Base-by-base conservation (phyloP, 2,888 invertebrate species). In the Reticulitermes lucifugus region DNA sequence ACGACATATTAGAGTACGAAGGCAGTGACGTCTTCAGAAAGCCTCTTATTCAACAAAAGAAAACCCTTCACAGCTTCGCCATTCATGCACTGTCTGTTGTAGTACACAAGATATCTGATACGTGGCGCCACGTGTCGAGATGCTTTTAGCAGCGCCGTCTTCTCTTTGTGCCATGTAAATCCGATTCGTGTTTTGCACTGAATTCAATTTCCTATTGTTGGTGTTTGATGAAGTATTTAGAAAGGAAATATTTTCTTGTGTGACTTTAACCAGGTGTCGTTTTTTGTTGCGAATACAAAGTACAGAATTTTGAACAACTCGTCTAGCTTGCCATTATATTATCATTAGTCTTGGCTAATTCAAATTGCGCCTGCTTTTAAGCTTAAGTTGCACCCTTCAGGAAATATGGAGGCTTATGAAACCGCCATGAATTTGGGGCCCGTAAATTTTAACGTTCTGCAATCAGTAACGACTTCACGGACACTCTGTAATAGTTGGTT, bases 41-140 rank as follows among this genome's bases (percentile, higher is more conserved):
- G 65, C 65, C 65, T 65, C 65, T 65, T 65, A 65, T 65, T n/a
- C 65, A n/a, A 65, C 65, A n/a, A 65, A 65, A 65, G 65, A 65
- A 25, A 65, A 12, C 65, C n/a, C 65, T 25, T 65, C n/a, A 25
- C 9, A 65, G 65, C 65, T n/a, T 65, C 65, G 7, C 65, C n/a
- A 65, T 65, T 65, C 65, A 65, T 4, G 10, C 12, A 46, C 12
- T 12, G 46, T 46, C 46, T 46, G 7, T 9, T 65, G 65, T n/a
- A 65, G 65, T 65, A 65, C n/a, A 12, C 65, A 65, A 65, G n/a
- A 65, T 1, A 65, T 65, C 65, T n/a, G 65, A 65, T 25, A 65
- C 65, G 65, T 65, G n/a, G 65, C 65, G 25, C 65, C 65, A 65
- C 65, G 65, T 65, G 65, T 65, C 65, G 65, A 65, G 65, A n/a